phyloP scores from a whole-genome alignment of 1,140 invertebrate species.

The Propsilocerus akamusi region DNA sequence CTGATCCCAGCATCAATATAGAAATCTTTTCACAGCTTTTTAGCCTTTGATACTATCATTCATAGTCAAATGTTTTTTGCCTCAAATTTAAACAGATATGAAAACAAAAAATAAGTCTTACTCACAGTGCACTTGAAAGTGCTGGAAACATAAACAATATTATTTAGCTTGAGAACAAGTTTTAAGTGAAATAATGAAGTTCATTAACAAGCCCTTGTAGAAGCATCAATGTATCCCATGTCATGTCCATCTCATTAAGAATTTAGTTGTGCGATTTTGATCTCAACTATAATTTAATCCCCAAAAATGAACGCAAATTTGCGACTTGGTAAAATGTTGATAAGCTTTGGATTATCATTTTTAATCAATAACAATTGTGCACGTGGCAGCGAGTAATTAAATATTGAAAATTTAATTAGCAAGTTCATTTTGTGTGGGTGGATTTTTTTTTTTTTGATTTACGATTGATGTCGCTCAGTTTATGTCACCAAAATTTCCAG shows the following conservation, averaged over 20 bases:
- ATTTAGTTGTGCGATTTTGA: background rate
- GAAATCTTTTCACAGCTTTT: background rate
- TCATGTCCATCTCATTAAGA: background rate
- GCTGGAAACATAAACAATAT: too few relatives aligned
- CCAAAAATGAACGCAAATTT: background rate
- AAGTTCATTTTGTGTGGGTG: too few relatives aligned
- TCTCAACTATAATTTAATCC: background rate
- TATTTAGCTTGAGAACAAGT: too few relatives aligned
- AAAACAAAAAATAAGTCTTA: too few relatives aligned
- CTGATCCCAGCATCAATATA: too few relatives aligned
- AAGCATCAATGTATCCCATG: background rate
- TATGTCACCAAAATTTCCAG: background rate
- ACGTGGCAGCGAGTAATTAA: slow-evolving; percentile 2
- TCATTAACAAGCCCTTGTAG: background rate
- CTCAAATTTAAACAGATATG: too few relatives aligned
- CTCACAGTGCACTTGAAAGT: too few relatives aligned
- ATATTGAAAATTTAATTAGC: slow-evolving; percentile 2
- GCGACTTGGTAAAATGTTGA: background rate
- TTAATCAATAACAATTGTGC: background rate
- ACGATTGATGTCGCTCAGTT: background rate
- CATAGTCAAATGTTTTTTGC: too few relatives aligned
- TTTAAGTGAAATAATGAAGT: too few relatives aligned
- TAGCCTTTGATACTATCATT: too few relatives aligned
- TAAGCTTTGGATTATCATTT: background rate
- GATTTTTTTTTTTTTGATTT: too few relatives aligned